Evolutionary conservation across 1,140 invertebrate genomes (phyloP).

Genomic region (Drosophila punjabiensis): DNA sequence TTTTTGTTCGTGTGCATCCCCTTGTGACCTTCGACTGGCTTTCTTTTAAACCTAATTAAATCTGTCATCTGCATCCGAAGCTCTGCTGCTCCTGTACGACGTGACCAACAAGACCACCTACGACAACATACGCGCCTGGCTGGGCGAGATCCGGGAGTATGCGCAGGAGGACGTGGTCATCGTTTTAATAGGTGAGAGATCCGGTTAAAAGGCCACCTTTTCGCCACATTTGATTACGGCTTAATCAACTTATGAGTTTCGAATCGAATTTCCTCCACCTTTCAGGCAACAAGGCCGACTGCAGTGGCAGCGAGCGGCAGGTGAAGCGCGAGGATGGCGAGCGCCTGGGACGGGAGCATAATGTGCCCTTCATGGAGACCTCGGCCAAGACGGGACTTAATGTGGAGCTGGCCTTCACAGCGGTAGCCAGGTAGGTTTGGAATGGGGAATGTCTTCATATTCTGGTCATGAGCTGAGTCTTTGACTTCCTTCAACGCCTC

Average conservation of each 20-base stretch:
- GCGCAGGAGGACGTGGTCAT: conserved; percentile 95
- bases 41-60: conserved; percentile 49
- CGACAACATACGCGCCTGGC: conserved; percentile 95
- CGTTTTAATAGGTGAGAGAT: conserved; percentile 92
- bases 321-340: conserved; percentile 93
- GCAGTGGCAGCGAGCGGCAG: conserved; percentile 89
- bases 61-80: conserved; percentile 85
- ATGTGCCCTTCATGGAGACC: conserved; percentile 95
- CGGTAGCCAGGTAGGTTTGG: conserved; percentile 88
- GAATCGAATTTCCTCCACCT: conserved; percentile 15
- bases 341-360: conserved; percentile 92
- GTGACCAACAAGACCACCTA: conserved; percentile 96
- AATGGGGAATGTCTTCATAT: neutral
- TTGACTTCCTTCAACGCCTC: neutral
- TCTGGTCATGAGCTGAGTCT: no score
- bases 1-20: conserved; percentile 1
- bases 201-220: conserved; percentile 56
- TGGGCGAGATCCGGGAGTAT: conserved; percentile 94
- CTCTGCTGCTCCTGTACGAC: conserved; percentile 95
- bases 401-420: conserved; percentile 93
- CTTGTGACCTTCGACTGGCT: neutral
- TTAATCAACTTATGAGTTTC: conserved; percentile 58
- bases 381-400: conserved; percentile 94
- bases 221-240: conserved; percentile 33
- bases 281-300: conserved; percentile 94